Evolutionary conservation across 2,113 vertebrate species (phyloP), one percentile per base, ranked within the genome.

Genomic region (Pachyramphus minor): DNA sequence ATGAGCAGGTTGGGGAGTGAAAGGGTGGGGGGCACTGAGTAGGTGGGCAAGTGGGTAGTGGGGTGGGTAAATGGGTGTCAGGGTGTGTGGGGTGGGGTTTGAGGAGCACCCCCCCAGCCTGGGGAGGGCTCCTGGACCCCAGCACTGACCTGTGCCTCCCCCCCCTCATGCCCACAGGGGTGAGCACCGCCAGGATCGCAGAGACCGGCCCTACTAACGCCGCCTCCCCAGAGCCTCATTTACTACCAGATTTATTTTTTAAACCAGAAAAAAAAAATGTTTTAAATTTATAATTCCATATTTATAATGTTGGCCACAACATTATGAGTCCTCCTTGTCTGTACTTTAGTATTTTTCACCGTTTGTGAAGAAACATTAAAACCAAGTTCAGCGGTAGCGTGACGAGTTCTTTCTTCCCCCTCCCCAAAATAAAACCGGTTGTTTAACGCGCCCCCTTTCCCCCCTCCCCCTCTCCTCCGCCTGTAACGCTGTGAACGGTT

Each of bases 251-350:
- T 98, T 98, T 98, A 97, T 98, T 98, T 99, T 99, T 99, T 99
- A 98, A 98, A 98, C 97, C 98, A 98, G 98, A 82, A 83, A 83
- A 98, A 97, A 97, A 98, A 94, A 97, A 91, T 95, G 98, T 98
- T 99, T 99, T 99, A 99, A 98, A 99, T 98, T 99, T 99, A 98
- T 99, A 98, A 98, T 99, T 99, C 98, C 98, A 98, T 98, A 98
- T 98, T 98, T 98, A 98, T 98, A 97, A 97, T 98, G 98, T 98
- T 98, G 97, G 95, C 92, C 95, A 94, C 98, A 97, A 97, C 98
- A 98, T 98, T 98, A 98, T 98, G 98, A 97, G 96, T 96, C 97
- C 97, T 96, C 98, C 98, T 98, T 95, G 97, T 98, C 97, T 98
- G 97, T 98, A 98, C 97, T 98, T 98, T 98, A 98, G 98, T 98